Evolutionary conservation across 2,797 vertebrate species (phyloP), one percentile per base, ranked within the genome.

Genomic region (Nyctibius grandis): DNA sequence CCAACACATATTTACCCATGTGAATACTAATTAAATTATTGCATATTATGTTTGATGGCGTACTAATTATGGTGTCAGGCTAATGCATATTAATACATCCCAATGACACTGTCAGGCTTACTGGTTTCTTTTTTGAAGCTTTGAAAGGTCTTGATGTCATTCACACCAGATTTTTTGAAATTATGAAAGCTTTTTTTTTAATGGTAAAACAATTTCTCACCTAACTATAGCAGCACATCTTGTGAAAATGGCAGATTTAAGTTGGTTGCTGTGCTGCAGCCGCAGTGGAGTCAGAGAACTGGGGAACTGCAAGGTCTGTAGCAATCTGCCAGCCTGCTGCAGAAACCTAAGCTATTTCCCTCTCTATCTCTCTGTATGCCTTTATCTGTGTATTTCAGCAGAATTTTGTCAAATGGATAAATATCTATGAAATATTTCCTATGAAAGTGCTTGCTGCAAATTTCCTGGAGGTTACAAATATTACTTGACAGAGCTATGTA

Each of bases 11-110:
- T 57, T 88, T 72, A 78, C 72, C 57, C 72, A 42, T 13, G 34
- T 61, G 83, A 95, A 84, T 72, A n/a, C 88, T 94, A 91, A 95
- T 86, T 91, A 72, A 92, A 84, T 95, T 88, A 90, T 28, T 72
- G 44, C 72, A 53, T 64, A 70, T 88, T 88, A 86, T 53, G 57
- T 63, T 91, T 83, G 77, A 60, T 42, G 50, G 54, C 20, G 25
- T 21, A 68, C 57, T 79, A 70, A 89, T 95, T 81, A 83, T 6
- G 15, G 25, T 93, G 89, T 82, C 91, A 93, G 23, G 53, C 33
- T 85, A 88, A 81, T 68, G 60, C 65, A 40, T 70, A 86, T 31
- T 54, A 36, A 81, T 86, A 56, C 69, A 50, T 50, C 84, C 9
- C 65, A 81, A 50, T 31, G 70, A 83, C 25, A 6, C 31, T 51